Evolutionary conservation across 2,888 invertebrate genomes (phyloP).

Genomic region (Biston stratarius): DNA sequence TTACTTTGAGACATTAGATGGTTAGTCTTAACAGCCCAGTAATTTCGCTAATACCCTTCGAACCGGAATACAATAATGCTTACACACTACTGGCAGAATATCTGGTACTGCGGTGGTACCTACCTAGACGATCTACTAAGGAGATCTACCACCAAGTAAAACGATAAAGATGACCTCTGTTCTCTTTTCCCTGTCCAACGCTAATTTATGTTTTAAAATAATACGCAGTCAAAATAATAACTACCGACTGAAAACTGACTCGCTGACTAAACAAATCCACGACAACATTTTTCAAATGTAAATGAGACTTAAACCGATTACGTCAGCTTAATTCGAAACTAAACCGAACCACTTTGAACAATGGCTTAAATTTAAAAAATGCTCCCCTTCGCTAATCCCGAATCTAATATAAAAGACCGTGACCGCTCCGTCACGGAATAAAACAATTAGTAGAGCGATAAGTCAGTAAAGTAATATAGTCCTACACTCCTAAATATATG

Average conservation of each 20-base stretch:
- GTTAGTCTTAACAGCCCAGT: too few species aligned
- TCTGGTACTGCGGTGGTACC: too few species aligned
- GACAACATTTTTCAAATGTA: conserved; percentile 23
- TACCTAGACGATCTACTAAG: too few species aligned
- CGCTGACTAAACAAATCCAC: conserved; percentile 8
- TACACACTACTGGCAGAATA: too few species aligned
- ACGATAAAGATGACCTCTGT: too few species aligned
- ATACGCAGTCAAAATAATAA: too few species aligned
- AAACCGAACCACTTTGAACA: conserved; percentile 36
- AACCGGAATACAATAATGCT: too few species aligned
- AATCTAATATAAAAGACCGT: conserved; percentile 36
- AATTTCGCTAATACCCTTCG: too few species aligned
- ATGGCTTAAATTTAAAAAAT: conserved; percentile 36
- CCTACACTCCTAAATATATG: conserved; percentile 12
- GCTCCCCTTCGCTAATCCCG: conserved; percentile 37
- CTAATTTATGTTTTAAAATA: too few species aligned
- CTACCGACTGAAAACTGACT: not conserved
- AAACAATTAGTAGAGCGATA: conserved; percentile 44
- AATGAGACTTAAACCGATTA: conserved; percentile 39
- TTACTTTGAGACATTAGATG: too few species aligned
- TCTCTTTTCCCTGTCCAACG: too few species aligned
- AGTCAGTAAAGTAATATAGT: conserved; percentile 23
- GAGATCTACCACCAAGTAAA: too few species aligned
- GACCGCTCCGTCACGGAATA: conserved; percentile 41
- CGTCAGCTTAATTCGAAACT: conserved; percentile 37